Conservation (phyloP, 2,113 vertebrate genomes). For the Channa maculata region DNA sequence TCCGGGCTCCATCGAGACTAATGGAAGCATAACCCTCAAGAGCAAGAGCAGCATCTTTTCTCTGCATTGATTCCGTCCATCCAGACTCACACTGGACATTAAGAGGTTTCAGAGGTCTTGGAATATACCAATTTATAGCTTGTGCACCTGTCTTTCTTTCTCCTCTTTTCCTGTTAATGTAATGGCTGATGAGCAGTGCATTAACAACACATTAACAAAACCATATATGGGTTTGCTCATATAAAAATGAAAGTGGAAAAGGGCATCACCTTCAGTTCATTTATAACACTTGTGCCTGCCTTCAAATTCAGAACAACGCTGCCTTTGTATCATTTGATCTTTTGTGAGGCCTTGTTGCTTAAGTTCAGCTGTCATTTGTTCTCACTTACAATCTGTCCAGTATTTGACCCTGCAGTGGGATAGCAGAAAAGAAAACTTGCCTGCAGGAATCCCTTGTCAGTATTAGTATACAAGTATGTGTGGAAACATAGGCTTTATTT, state of each 20-base stretch:
- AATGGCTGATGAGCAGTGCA: neutral
- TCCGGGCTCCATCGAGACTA: constrained; percentile 79
- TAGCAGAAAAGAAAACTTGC: constrained; percentile 6
- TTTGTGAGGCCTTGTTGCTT: neutral
- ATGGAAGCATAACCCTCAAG: constrained; percentile 71
- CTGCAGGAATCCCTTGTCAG: constrained; percentile 6
- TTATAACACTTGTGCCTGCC: too few species aligned
- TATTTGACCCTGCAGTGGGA: neutral
- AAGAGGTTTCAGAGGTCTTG: constrained; percentile 53
- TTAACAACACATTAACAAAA: constrained; percentile 11
- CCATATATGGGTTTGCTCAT: neutral
- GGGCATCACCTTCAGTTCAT: neutral
- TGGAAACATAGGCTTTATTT: too few species aligned
- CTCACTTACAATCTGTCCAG: neutral
- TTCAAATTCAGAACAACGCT: neutral
- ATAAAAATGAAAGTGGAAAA: neutral
- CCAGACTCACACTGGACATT: constrained; percentile 50
- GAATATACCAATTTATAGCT: constrained; percentile 17
- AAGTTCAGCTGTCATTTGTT: neutral
- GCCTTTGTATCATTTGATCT: neutral
- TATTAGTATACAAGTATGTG: neutral
- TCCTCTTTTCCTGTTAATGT: constrained; percentile 17
- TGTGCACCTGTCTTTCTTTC: constrained; percentile 29
- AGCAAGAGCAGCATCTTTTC: constrained; percentile 65
- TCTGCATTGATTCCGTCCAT: constrained; percentile 72